A percentile compares a stretch with the other conserved stretches of the same genome.
These are phyloP conservation scores for Glareola pratincola DNA, from an alignment of 2,113 vertebrate genomes.

Conservation along the genomic window DNA sequence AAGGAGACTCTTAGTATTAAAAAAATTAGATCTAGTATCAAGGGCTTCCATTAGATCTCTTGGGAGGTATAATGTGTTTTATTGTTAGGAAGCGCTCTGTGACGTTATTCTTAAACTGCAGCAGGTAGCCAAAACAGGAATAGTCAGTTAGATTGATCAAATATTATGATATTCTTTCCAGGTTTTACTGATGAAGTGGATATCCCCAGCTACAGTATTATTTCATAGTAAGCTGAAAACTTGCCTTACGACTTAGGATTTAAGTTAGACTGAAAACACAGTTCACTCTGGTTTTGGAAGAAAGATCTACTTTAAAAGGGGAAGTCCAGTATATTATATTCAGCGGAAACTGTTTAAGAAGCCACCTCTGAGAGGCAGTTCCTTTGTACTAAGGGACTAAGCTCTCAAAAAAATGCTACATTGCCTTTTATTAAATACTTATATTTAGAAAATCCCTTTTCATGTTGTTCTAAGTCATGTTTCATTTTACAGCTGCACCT, in stretches of 20 bases:
- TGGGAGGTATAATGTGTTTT: background rate
- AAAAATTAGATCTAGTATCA: background rate
- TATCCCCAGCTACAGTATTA: background rate
- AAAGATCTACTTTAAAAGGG: slow-evolving; percentile 9
- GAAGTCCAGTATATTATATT: slow-evolving; percentile 24
- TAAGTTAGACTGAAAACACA: background rate
- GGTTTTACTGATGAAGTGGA: background rate
- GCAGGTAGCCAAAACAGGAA: background rate
- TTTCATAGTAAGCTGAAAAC: background rate
- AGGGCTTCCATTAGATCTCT: background rate
- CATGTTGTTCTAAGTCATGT: background rate
- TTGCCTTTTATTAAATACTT: background rate
- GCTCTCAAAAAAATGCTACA: background rate
- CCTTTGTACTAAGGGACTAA: background rate
- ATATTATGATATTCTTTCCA: background rate
- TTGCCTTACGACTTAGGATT: background rate
- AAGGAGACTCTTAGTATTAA: background rate
- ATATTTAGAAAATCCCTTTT: background rate
- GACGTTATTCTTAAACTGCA: background rate
- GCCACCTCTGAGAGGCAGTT: slow-evolving; percentile 24
- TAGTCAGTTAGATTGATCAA: background rate
- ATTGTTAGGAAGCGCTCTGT: background rate
- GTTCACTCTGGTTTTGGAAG: background rate
- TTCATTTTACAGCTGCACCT: background rate
- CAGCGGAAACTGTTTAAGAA: slow-evolving; percentile 30